Evolutionary conservation across 2,888 invertebrate genomes (phyloP), one percentile per base, ranked within the genome.

Genomic region (Lissonota sp.): DNA sequence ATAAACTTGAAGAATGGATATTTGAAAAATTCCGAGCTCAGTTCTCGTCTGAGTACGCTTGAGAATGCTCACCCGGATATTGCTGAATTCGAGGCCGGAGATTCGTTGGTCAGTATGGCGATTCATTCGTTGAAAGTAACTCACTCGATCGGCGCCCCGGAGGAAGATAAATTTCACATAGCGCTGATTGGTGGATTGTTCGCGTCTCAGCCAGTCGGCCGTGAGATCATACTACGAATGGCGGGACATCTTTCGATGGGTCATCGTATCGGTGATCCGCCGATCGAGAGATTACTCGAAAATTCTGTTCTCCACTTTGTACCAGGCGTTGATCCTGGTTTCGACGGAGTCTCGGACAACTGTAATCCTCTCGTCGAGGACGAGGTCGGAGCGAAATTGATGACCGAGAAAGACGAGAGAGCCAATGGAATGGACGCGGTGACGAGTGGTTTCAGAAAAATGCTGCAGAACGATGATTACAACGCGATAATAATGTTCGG

Each of bases 131-230:
- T 97, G 39, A 96, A 96, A 93, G 92, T 97, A 64, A 96, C 96
- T 0, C 94, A 95, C 77, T 93, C 96, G 97, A 93, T 96, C 81
- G 96, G 96, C 0, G 94, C 95, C 0, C 95, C 96, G 0, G 97
- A 97, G 88, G 97, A 97, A 90, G 94, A 94, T 1, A 98, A 98
- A 93, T 96, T 97, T 88, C 97, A 97, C 88, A 94, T 98, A 12
- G 96, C 96, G 0, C 91, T 98, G n/a, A 93, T 97, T 40, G 98
- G 98, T 81, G 97, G 97, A 70, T 92, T 98, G 67, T 97, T 96
- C 90, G 96, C 95, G 0, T 95, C 96, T 0, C 96, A 98, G 89
- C 97, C 97, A 0, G 93, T 97, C 12, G 98, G 98, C 0, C 95
- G 98, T 71, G 98, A 99, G 92, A 93, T 99, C 79, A 93, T 96